Evolutionary conservation across 2,797 vertebrate species (phyloP), one percentile per base, ranked within the genome.

Genomic region (Gymnoscopelus braueri): DNA sequence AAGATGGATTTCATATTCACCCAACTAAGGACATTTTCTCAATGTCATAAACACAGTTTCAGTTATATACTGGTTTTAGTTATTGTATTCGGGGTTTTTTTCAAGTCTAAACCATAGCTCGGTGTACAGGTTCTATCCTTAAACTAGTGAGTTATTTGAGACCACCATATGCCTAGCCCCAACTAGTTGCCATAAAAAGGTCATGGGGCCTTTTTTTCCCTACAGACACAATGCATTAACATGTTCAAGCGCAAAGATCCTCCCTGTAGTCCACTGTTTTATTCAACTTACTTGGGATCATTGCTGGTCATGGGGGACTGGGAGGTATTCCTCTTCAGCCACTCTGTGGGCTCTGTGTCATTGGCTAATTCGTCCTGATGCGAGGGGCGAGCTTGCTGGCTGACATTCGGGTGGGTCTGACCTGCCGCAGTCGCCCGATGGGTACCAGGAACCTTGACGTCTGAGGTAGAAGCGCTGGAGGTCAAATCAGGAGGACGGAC

Each of bases 281-380:
- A 9, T 75, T 55, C 60, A 9, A 71, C 80, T 5, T 72, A 94
- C 94, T 89, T 91, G 60, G 85, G 84, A 68, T 92, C 84, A 56
- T 89, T 88, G 72, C 88, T 90, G 75, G 90, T 93, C 90, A 92
- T 92, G 0, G 93, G 92, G 5, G 91, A 90, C 48, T 94, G 93
- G 26, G 93, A 94, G 5, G 91, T 94, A 70, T 91, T 94, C 77
- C 81, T 92, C 80, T 88, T 91, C 15, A 80, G 71, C 78, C 79
- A 70, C 60, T 92, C 89, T 49, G 75, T 84, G 3, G 80, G 64
- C 50, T 88, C 77, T 10, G 88, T 87, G 66, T 85, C 72, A 67
- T 88, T 90, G 63, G 66, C 7, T 32, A 80, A 60, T 70, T 85
- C 83, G 7, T 15, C 63, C 1, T 59, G 65, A 19, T 72, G 68